A percentile compares a stretch with the other conserved stretches of the same genome.
These are phyloP conservation scores for Leptobrachium ailaonicum DNA, from an alignment of 2,113 vertebrate genomes.

Conservation along the genomic window DNA sequence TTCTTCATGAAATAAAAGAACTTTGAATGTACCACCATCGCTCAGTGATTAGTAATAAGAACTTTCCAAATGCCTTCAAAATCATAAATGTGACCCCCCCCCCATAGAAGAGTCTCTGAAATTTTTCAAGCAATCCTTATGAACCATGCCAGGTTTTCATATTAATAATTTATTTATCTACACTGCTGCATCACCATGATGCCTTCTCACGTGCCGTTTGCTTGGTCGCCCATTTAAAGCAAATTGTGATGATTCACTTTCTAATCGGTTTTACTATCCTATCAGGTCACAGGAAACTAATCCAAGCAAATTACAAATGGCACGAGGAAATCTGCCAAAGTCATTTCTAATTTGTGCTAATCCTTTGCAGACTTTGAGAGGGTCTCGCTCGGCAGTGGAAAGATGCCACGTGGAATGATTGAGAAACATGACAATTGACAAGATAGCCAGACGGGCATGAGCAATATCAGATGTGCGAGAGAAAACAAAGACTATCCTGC, in stretches of 20 bases:
- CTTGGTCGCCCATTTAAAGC: slow-evolving; percentile 35
- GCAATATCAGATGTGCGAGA: slow-evolving; percentile 47
- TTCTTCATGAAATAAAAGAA: no score
- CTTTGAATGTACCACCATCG: no score
- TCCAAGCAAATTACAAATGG: slow-evolving; percentile 50
- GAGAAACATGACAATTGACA: slow-evolving; percentile 51
- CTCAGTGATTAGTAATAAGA: no score
- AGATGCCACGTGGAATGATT: slow-evolving; percentile 48
- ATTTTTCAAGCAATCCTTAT: no score
- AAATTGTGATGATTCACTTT: slow-evolving; percentile 46
- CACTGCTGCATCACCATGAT: slow-evolving; percentile 22
- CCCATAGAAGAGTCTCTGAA: no score
- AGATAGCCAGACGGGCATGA: slow-evolving; percentile 49
- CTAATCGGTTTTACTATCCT: slow-evolving; percentile 51
- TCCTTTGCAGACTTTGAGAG: slow-evolving; percentile 50
- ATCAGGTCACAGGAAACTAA: slow-evolving; percentile 48
- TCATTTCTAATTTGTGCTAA: slow-evolving; percentile 51
- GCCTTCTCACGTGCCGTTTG: slow-evolving; percentile 35
- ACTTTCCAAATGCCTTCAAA: no score
- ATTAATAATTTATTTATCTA: not conserved
- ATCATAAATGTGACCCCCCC: no score
- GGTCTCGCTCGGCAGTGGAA: slow-evolving; percentile 46
- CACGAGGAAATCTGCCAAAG: slow-evolving; percentile 47
- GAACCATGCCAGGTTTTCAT: no score
- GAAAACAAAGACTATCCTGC: slow-evolving; percentile 49